A percentile compares a stretch with the other conserved stretches of the same genome.
Evolutionary conservation across 1,140 invertebrate species (phyloP).

Genomic region (Samia ricini): DNA sequence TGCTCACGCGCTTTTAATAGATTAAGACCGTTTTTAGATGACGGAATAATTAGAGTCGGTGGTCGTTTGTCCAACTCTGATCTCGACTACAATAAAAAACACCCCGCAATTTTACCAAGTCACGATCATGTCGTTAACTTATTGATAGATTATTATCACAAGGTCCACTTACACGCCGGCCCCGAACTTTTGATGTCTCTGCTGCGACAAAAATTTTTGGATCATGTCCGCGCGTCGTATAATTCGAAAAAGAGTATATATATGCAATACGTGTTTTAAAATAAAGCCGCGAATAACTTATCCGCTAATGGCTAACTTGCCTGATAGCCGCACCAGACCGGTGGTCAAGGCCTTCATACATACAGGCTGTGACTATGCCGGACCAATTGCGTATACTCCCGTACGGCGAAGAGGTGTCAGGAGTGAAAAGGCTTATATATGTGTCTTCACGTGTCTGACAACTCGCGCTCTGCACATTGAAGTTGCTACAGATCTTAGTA

Average conservation of each 20-base stretch:
- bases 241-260: not conserved
- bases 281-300: not conserved
- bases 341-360: conserved; percentile 34
- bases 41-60: conserved; percentile 10
- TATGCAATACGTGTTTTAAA: conserved; percentile 15
- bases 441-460: conserved; percentile 52
- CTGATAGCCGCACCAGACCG: conserved; percentile 20
- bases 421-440: conserved; percentile 48
- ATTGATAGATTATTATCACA: conserved; percentile 11
- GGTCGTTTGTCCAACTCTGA: conserved; percentile 7
- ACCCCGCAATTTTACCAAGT: conserved; percentile 5
- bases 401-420: conserved; percentile 22
- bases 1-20: conserved; percentile 6
- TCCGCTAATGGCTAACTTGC: conserved; percentile 30
- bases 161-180: conserved; percentile 16
- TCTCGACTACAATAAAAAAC: not conserved
- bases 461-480: conserved; percentile 61
- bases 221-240: conserved; percentile 13
- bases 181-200: conserved; percentile 11
- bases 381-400: conserved; percentile 42
- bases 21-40: conserved; percentile 17
- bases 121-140: conserved; percentile 2
- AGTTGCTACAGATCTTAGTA: conserved; percentile 39
- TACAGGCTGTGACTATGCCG: conserved; percentile 48
- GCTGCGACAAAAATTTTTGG: conserved; percentile 15